Conservation (phyloP, 2,113 vertebrate species). For the Alethe castanea region DNA sequence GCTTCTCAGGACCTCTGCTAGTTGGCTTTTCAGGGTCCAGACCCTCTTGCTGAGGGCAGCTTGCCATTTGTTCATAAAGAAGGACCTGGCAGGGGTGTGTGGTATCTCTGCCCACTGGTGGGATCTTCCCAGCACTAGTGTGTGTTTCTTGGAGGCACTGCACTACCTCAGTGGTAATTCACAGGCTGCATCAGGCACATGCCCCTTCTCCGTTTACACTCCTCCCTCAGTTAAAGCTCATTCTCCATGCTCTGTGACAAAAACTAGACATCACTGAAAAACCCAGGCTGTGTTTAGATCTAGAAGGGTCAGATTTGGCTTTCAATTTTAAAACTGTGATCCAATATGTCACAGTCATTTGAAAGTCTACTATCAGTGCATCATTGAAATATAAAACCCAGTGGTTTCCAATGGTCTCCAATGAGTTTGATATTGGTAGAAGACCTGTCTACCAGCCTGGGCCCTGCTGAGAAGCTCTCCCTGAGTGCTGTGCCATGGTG, state of each 20-base stretch:
- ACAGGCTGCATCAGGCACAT: background rate
- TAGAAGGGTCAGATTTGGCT: background rate
- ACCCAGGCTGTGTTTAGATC: background rate
- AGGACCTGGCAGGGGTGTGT: background rate
- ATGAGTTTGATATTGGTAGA: background rate
- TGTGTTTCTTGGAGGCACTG: accelerated
- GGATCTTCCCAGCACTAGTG: background rate
- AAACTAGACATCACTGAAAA: background rate
- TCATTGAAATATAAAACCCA: background rate
- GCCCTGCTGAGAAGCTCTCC: background rate
- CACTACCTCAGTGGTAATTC: background rate
- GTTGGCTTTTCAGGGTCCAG: background rate
- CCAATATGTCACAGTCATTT: background rate
- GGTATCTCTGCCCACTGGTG: accelerated
- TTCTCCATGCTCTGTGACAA: background rate
- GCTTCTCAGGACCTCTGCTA: background rate
- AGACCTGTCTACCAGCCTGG: background rate
- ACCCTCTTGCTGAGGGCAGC: background rate
- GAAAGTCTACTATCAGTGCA: background rate
- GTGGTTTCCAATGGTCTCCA: background rate
- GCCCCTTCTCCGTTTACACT: background rate
- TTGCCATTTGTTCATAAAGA: background rate
- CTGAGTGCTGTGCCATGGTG: background rate
- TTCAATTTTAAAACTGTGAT: background rate
- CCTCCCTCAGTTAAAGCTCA: background rate